phyloP scores from a whole-genome alignment of 2,113 vertebrate species.

The Cyanoderma ruficeps region DNA sequence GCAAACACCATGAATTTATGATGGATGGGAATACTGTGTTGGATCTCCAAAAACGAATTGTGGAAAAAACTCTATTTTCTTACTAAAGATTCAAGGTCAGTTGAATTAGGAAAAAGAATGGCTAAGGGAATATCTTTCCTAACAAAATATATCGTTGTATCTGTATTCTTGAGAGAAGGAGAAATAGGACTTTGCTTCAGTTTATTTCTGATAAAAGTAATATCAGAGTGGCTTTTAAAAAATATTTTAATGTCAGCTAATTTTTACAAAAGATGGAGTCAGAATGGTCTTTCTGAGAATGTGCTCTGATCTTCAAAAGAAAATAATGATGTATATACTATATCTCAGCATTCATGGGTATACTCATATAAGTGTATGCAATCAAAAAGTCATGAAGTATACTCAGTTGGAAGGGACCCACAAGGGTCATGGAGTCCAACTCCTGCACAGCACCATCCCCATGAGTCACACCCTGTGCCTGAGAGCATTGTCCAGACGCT shows the following conservation, averaged over 20 bases:
- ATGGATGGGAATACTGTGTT: not conserved
- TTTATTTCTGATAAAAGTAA: not conserved
- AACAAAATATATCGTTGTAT: not conserved
- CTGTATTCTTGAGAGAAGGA: not conserved
- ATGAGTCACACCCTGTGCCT: not conserved
- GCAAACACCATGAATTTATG: not conserved
- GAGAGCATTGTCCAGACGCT: accelerated
- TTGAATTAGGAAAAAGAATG: not conserved
- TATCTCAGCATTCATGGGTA: not conserved
- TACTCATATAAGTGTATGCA: not conserved
- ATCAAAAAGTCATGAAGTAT: not conserved
- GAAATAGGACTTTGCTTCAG: not conserved
- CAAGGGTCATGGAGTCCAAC: not conserved
- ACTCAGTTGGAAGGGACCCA: not conserved
- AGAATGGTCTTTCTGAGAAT: not conserved
- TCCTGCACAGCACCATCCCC: not conserved
- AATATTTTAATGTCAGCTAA: not conserved
- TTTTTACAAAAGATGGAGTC: not conserved
- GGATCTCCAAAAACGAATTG: not conserved
- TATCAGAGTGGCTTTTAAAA: not conserved
- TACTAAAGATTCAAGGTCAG: not conserved
- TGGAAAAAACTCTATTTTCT: not conserved
- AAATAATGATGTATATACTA: not conserved
- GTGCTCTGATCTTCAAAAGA: not conserved
- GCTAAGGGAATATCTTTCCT: not conserved